Evolutionary conservation across 2,113 vertebrate genomes (phyloP).

Genomic region (Thamnophis sirtalis): DNA sequence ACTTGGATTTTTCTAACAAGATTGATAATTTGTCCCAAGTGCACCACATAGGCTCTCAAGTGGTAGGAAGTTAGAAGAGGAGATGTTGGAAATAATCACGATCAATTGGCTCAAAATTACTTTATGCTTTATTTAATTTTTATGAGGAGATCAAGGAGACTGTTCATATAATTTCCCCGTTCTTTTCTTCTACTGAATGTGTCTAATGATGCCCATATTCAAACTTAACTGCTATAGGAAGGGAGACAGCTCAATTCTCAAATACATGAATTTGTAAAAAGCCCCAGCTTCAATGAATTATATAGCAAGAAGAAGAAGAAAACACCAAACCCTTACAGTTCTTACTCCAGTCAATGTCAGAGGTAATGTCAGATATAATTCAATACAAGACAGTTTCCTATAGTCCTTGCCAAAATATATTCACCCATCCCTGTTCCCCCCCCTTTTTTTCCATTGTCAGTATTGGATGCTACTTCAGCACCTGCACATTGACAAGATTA

Average conservation of each 20-base stretch:
- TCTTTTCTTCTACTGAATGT: neutral
- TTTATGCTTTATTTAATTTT: neutral
- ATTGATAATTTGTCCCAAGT: neutral
- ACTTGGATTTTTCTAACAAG: neutral
- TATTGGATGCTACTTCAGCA: neutral
- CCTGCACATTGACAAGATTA: neutral
- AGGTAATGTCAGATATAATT: neutral
- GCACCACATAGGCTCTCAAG: neutral
- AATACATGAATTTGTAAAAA: no score
- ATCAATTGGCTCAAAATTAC: neutral
- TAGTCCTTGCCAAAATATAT: neutral
- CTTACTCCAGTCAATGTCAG: neutral
- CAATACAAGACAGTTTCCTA: neutral
- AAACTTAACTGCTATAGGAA: neutral
- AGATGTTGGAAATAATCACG: neutral
- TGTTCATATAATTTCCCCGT: neutral
- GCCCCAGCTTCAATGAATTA: no score
- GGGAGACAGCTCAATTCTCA: no score
- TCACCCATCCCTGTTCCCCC: neutral
- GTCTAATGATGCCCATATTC: neutral
- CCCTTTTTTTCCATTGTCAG: neutral
- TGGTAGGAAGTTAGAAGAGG: no score
- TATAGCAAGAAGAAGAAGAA: no score
- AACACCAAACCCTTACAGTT: no score
- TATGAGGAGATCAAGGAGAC: neutral